Evolutionary conservation across 2,113 vertebrate genomes (phyloP), one percentile per base, ranked within the genome.

Genomic region (Chlamydotis undulata): DNA sequence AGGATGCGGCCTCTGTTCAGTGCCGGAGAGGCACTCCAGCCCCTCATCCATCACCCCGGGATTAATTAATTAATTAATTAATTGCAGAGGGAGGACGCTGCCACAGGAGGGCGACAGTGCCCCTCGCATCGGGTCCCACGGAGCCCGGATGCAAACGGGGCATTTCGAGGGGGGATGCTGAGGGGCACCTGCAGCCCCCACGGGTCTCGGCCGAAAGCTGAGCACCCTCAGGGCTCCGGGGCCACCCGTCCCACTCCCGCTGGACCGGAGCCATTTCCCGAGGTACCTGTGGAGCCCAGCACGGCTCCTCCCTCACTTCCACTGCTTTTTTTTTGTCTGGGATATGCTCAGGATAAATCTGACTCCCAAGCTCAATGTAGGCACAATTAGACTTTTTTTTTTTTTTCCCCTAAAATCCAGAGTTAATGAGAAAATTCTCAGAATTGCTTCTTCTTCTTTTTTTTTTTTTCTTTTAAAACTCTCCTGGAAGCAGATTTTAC

Each of bases 1-100:
- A 45, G 77, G 55, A 33, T 5, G 18, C 4, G 7, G 4, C 28
- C 61, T 3, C 39, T 3, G 2, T 6, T 9, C 41, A 12, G 47
- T 5, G 18, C 3, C 18, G 6, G 21, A 19, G 10, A 22, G 21
- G 49, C 52, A 1, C 50, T 7, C 9, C 60, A 6, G 56, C 26
- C 61, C 28, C n/a, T 7, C 59, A 10, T 0, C 10, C 55, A 1
- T 1, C 2, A 2, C 12, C 18, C 13, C 0, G 14, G 8, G 11
- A 12, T 4, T 4, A 15, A 2, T 1, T 29, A 7, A 10, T 1
- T 29, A 7, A 10, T 43, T 43, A 43, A 43, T 19, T 4, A 5
- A 2, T 3, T 71, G 96, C 87, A 89, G 63, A 0, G 45, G 10
- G 28, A 4, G 39, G 7, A 2, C 2, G 1, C 16, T 0, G 79